These are phyloP conservation scores for Drosophila buzzatii DNA, from an alignment of 2,888 invertebrate species.

Conservation along the genomic window DNA sequence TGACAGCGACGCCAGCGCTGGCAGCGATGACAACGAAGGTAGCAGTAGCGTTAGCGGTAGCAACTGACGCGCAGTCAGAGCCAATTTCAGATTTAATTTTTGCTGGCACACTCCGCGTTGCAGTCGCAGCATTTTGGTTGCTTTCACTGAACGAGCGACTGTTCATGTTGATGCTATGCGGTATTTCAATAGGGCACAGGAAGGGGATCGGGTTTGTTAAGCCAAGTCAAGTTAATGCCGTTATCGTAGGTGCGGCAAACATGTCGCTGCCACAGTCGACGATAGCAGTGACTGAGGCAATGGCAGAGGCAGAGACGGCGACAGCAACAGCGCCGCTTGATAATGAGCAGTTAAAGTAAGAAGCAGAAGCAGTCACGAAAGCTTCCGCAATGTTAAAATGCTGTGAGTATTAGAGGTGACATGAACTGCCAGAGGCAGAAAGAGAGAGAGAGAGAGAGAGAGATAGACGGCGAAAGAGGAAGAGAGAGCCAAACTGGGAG, in stretches of 20 bases:
- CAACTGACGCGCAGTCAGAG: slow-evolving; percentile 63
- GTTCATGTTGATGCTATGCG: slow-evolving; percentile 31
- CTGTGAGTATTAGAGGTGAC: slow-evolving; percentile 42
- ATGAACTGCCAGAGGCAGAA: slow-evolving; percentile 1
- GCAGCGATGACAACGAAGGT: slow-evolving; percentile 27
- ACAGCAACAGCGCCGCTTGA: slow-evolving; percentile 62
- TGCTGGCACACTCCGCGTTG: slow-evolving; percentile 33
- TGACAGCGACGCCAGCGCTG: slow-evolving; percentile 43
- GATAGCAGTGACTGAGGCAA: slow-evolving; percentile 10
- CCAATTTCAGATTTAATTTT: slow-evolving; percentile 58
- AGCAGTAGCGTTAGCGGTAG: slow-evolving; percentile 39
- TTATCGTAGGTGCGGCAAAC: slow-evolving; percentile 80
- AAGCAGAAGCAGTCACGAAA: slow-evolving; percentile 56
- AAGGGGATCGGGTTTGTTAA: slow-evolving; percentile 47
- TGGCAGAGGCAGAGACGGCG: slow-evolving; percentile 33
- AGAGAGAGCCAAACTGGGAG: slow-evolving; percentile 8
- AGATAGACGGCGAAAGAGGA: neutral
- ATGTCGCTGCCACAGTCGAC: slow-evolving; percentile 54
- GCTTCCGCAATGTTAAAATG: slow-evolving; percentile 74
- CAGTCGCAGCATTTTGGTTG: slow-evolving; percentile 57
- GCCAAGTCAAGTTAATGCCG: slow-evolving; percentile 72
- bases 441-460: slow-evolving; percentile 9
- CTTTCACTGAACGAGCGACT: slow-evolving; percentile 48
- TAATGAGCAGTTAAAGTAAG: slow-evolving; percentile 73
- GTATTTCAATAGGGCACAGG: slow-evolving; percentile 39